These are phyloP conservation scores for Eptatretus burgeri DNA, from an alignment of 2,113 vertebrate species.

Conservation along the genomic window DNA sequence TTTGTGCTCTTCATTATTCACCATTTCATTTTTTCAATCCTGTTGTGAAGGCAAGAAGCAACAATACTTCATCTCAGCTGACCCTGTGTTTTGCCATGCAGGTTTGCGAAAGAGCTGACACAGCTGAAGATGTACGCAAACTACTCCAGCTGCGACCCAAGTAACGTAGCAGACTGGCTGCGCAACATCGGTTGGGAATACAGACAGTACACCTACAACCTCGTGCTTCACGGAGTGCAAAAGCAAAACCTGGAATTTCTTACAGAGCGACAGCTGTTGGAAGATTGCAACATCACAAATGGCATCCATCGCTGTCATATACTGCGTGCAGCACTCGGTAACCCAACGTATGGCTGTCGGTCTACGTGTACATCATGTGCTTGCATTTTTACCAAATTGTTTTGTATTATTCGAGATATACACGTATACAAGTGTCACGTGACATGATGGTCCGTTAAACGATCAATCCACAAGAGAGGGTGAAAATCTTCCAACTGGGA, in stretches of 20 bases:
- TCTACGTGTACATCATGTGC: neutral
- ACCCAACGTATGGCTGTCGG: neutral
- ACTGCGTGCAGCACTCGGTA: slow-evolving; percentile 25
- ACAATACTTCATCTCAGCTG: neutral
- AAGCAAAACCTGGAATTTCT: slow-evolving; percentile 31
- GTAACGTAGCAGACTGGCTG: slow-evolving; percentile 81
- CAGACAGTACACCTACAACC: slow-evolving; percentile 70
- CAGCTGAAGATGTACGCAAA: slow-evolving; percentile 73
- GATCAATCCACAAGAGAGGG: too few relatives aligned
- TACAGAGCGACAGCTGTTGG: slow-evolving; percentile 55
- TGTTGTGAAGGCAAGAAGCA: neutral
- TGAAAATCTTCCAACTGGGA: too few relatives aligned
- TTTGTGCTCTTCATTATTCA: too few relatives aligned
- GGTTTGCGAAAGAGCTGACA: slow-evolving; percentile 54
- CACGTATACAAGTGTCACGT: too few relatives aligned
- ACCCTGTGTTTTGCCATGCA: slow-evolving; percentile 12
- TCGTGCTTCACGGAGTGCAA: slow-evolving; percentile 53
- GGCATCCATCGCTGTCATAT: slow-evolving; percentile 61
- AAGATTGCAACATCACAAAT: slow-evolving; percentile 36
- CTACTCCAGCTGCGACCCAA: slow-evolving; percentile 69
- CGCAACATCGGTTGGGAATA: slow-evolving; percentile 44
- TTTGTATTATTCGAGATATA: too few relatives aligned
- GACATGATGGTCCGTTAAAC: too few relatives aligned
- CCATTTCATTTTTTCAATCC: too few relatives aligned
- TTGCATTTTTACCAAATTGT: neutral